Evolutionary conservation across 2,888 invertebrate genomes (phyloP).

Genomic region (Laothoe populi): DNA sequence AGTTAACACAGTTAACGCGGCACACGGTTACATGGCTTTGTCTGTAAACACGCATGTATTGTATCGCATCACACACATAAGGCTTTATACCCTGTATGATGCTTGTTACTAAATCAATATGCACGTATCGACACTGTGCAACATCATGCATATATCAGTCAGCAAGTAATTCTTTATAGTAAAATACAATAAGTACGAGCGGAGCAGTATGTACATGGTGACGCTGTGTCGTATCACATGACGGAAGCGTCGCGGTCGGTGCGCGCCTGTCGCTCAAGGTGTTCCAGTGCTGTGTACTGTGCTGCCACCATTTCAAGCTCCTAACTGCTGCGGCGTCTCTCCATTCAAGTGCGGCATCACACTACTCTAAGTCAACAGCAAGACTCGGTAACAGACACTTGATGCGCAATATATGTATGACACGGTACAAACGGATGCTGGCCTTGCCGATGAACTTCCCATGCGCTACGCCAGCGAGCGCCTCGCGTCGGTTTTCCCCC

Average conservation of each 20-base stretch:
- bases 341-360: constrained; percentile 79
- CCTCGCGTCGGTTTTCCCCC: constrained; percentile 43
- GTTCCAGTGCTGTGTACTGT: constrained; percentile 73
- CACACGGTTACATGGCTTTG: neutral
- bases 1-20: constrained; percentile 2
- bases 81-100: constrained; percentile 63
- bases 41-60: constrained; percentile 36
- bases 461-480: constrained; percentile 38
- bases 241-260: constrained; percentile 74
- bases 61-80: constrained; percentile 60
- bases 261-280: constrained; percentile 81
- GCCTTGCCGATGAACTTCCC: constrained; percentile 43
- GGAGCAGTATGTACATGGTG: constrained; percentile 77
- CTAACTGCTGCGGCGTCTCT: constrained; percentile 81
- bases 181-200: constrained; percentile 68
- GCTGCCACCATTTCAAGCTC: constrained; percentile 77
- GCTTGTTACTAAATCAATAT: constrained; percentile 67
- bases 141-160: constrained; percentile 74
- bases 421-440: constrained; percentile 73
- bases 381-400: constrained; percentile 77
- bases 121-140: constrained; percentile 74
- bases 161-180: constrained; percentile 59
- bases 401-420: constrained; percentile 77
- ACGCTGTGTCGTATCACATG: constrained; percentile 65
- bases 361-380: constrained; percentile 82